Evolutionary conservation across 2,113 vertebrate genomes (phyloP).

Genomic region (Siniperca chuatsi): DNA sequence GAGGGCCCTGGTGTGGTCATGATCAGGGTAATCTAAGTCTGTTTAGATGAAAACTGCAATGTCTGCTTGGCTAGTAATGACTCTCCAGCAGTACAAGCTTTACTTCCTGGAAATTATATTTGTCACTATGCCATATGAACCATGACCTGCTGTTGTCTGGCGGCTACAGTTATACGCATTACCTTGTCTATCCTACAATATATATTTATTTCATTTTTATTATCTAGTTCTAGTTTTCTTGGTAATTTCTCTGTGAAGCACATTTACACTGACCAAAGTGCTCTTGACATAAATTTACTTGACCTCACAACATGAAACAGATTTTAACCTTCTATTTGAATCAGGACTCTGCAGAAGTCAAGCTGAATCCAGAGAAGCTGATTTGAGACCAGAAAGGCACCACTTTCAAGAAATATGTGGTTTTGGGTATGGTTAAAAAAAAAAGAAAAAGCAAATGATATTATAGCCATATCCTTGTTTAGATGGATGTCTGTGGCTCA

Average conservation of each 20-base stretch:
- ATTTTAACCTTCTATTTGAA: neutral
- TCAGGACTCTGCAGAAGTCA: neutral
- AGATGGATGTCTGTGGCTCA: neutral
- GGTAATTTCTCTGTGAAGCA: neutral
- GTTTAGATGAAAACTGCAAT: slow-evolving; percentile 14
- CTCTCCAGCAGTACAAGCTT: slow-evolving; percentile 13
- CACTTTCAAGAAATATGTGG: neutral
- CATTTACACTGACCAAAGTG: neutral
- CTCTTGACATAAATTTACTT: neutral
- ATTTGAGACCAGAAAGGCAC: neutral
- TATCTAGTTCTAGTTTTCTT: neutral
- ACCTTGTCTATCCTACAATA: neutral
- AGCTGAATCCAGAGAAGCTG: neutral
- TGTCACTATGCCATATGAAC: slow-evolving; percentile 21
- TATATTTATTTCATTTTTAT: neutral
- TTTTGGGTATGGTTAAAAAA: neutral
- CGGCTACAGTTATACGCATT: neutral
- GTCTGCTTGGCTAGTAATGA: slow-evolving; percentile 7
- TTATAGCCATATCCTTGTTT: neutral
- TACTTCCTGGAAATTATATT: slow-evolving; percentile 46
- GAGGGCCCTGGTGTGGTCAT: neutral
- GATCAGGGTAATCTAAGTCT: neutral
- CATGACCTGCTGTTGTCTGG: neutral
- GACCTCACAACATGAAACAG: neutral
- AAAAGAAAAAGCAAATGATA: neutral